These are phyloP conservation scores for Epinephelus cyanopodus DNA, from an alignment of 2,113 vertebrate species.

Conservation along the genomic window DNA sequence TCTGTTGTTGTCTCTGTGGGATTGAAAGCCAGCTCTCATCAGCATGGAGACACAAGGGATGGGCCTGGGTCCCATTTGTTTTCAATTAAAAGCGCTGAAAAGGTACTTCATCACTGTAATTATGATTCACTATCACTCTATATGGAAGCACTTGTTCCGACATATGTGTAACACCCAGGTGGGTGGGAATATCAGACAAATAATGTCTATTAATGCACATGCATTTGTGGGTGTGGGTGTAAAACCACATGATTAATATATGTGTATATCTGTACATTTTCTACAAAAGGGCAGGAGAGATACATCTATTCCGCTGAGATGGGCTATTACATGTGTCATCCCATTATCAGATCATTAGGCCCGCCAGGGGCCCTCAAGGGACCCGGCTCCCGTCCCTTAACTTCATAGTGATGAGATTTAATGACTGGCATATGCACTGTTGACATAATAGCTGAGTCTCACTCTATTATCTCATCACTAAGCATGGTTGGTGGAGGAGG, in stretches of 20 bases:
- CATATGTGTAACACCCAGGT: conserved; percentile 32
- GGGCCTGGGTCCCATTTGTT: conserved; percentile 48
- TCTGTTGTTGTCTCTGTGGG: conserved; percentile 25
- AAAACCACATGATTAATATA: not conserved
- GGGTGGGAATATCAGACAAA: conserved; percentile 23
- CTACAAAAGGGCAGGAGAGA: conserved; percentile 18
- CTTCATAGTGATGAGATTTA: conserved; percentile 62
- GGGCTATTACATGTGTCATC: conserved; percentile 64
- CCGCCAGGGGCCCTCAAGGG: conserved; percentile 44
- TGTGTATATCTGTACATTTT: conserved; percentile 4
- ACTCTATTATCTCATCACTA: conserved; percentile 58
- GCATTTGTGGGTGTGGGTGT: not conserved
- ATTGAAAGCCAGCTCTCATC: conserved; percentile 24
- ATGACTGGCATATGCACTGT: conserved; percentile 66
- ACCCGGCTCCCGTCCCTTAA: conserved; percentile 39
- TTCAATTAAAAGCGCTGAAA: conserved; percentile 57
- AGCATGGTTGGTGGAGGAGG: conserved; percentile 39
- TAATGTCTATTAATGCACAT: conserved; percentile 15
- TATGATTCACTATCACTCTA: conserved; percentile 54
- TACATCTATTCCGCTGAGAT: conserved; percentile 53
- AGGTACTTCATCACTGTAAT: conserved; percentile 60
- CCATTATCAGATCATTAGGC: conserved; percentile 73
- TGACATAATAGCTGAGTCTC: conserved; percentile 60
- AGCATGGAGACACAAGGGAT: conserved; percentile 20
- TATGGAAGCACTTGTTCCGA: conserved; percentile 1